Percentiles rank a stretch among this genome's conserved stretches.
Conservation (phyloP, 2,797 vertebrate species). For the Melopsittacus undulatus region DNA sequence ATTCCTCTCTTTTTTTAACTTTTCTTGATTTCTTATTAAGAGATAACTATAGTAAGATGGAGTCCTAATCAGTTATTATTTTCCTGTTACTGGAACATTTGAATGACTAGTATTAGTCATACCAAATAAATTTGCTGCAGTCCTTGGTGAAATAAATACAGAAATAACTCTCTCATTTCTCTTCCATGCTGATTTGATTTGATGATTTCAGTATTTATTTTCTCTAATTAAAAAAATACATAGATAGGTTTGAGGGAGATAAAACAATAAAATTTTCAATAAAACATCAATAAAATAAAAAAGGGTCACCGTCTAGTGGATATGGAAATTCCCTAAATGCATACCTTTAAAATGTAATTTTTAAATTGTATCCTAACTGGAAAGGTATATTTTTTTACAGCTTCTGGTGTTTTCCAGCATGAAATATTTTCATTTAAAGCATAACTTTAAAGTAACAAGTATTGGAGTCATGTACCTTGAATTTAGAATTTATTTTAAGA, state of each 20-base stretch:
- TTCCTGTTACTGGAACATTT: neutral
- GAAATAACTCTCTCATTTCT: neutral
- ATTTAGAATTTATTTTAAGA: neutral
- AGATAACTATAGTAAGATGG: neutral
- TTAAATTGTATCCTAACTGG: neutral
- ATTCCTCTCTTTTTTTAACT: neutral
- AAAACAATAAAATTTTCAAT: neutral
- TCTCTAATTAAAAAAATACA: neutral
- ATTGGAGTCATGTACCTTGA: neutral
- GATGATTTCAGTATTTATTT: neutral
- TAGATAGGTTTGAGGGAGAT: neutral
- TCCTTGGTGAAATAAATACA: neutral
- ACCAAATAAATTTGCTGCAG: neutral
- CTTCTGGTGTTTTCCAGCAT: neutral
- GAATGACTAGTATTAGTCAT: neutral
- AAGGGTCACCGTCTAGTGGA: accelerated
- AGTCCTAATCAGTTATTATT: neutral
- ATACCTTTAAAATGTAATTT: neutral
- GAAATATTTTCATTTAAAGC: neutral
- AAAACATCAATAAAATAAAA: neutral
- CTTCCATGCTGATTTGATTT: neutral
- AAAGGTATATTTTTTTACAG: neutral
- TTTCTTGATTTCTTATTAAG: neutral
- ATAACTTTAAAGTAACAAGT: neutral
- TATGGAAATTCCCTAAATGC: accelerated